Evolutionary conservation across 2,888 invertebrate species (phyloP), one percentile per base, ranked within the genome.

Genomic region (Megaustenia siamemsis): DNA sequence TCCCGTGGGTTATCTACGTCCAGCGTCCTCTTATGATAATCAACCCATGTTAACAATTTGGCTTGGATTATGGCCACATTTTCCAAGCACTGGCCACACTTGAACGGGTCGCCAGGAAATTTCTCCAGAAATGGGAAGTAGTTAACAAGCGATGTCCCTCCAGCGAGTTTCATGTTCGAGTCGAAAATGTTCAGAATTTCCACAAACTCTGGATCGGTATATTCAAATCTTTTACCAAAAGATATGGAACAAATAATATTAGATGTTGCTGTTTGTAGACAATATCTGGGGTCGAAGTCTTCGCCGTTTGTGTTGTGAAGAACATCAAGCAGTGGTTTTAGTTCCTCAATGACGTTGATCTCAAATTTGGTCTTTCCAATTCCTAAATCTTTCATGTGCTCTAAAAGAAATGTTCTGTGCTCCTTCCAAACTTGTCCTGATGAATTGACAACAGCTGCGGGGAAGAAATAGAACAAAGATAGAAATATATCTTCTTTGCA

Each of bases 161-260:
- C 86, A 8, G 85, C 56, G 4, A 88, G 32, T 43, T 86, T 86
- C 84, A 87, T 86, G 77, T 87, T 87, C 24, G 86, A 86, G 32
- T 89, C 87, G 35, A 89, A 81, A 15, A 86, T 84, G n/a, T 88
- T 66, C 66, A 90, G 60, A 43, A 89, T 85, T 2, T 82, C 66
- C 8, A 76, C 81, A 77, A 90, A 90, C 5, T 87, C 77, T 28
- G 84, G 86, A 76, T 90, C 90, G 12, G 89, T 86, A 83, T 89
- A 88, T n/a, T 87, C 87, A 75, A 88, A 89, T 38, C 89, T 78
- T 76, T 89, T 75, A 10, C 90, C 90, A 82, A 90, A 89, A 1
- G 86, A 82, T 10, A 90, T 87, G 43, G 88, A 87, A 53, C 88
- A 89, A 56, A 90, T 87, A 45, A 90, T 85, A 43, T 90, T 90